Evolutionary conservation across 2,113 vertebrate genomes (phyloP), one percentile per base, ranked within the genome.

Genomic region (Jaculus jaculus): DNA sequence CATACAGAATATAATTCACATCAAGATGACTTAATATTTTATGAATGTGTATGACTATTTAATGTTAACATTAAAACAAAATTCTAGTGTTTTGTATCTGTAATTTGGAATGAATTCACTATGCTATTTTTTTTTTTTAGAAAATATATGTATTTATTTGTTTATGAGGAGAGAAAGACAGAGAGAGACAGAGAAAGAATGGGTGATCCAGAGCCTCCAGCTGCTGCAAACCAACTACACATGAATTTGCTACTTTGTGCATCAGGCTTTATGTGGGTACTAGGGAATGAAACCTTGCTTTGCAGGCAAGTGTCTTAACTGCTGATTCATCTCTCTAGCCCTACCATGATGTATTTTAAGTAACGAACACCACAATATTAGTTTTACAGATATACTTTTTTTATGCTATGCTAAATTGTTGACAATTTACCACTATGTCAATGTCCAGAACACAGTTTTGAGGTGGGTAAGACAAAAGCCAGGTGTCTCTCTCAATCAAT

Each of bases 361-460:
- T 47, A 26, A 82, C 15, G 3, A 3, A 5, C 24, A 30, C 24
- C 1, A 16, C 34, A 28, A 0, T 6, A 5, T 54, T 1, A 16
- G 7, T 7, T 60, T 75, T 58, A 61, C n/a, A 65, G 6, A 51
- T 73, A 24, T 15, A 72, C 23, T 86, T 79, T 86, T 86, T 13
- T 58, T 71, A 23, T 74, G 37, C 26, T 30, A 23, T 37, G 30
- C 10, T 9, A 23, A 5, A 18, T 51, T 73, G 54, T 68, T 91
- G 9, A 2, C 10, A 58, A 63, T 93, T 71, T 30, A 2, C 21
- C 23, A 2, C 9, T 68, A 1, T 60, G 28, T 77, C 39, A 69
- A 47, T 47, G 47, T 86, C 23, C 79, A 87, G 26, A 24, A 32
- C 28, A 16, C 28, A 16, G 39, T 75, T 87, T 74, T 12, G 12